These are phyloP conservation scores for Phanerotoma sp. DNA, from an alignment of 2,888 invertebrate species.

Conservation along the genomic window DNA sequence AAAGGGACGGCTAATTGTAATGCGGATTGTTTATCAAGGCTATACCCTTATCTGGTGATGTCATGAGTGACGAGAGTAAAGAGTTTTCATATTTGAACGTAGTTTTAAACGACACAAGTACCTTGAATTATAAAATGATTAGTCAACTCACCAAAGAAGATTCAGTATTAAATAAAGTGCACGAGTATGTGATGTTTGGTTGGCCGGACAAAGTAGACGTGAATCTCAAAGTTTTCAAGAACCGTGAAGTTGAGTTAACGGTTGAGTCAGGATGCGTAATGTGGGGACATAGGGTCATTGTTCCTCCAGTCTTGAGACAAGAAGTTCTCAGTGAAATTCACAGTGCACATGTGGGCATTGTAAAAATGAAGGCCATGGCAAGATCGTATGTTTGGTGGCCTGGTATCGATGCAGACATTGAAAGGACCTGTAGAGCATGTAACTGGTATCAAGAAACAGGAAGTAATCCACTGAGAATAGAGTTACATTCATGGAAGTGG, in stretches of 20 bases:
- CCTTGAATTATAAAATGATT: constrained; percentile 1
- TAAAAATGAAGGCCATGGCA: constrained; percentile 30
- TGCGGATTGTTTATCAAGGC: constrained; percentile 33
- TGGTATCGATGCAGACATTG: constrained; percentile 30
- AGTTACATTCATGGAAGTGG: constrained; percentile 33
- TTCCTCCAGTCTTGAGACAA: constrained; percentile 16
- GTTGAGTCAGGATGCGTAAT: constrained; percentile 28
- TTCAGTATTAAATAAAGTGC: not conserved
- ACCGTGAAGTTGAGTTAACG: constrained; percentile 14
- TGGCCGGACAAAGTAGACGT: constrained; percentile 5
- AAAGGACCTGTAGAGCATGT: constrained; percentile 29
- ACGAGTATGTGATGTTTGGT: not conserved
- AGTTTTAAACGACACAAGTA: not conserved
- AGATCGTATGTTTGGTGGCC: constrained; percentile 36
- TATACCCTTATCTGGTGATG: constrained; percentile 18
- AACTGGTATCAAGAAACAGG: constrained; percentile 26
- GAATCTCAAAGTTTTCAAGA: constrained; percentile 6
- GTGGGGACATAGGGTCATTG: constrained; percentile 26
- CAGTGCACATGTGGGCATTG: constrained; percentile 26
- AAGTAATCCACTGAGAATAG: constrained; percentile 27
- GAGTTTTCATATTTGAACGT: constrained; percentile 20
- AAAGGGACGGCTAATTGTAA: constrained; percentile 28
- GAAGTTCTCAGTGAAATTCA: constrained; percentile 29
- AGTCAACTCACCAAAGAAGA: not conserved
- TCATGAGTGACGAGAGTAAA: not conserved